Base-by-base conservation (phyloP, 2,113 vertebrate species). In the Cervus canadensis region DNA sequence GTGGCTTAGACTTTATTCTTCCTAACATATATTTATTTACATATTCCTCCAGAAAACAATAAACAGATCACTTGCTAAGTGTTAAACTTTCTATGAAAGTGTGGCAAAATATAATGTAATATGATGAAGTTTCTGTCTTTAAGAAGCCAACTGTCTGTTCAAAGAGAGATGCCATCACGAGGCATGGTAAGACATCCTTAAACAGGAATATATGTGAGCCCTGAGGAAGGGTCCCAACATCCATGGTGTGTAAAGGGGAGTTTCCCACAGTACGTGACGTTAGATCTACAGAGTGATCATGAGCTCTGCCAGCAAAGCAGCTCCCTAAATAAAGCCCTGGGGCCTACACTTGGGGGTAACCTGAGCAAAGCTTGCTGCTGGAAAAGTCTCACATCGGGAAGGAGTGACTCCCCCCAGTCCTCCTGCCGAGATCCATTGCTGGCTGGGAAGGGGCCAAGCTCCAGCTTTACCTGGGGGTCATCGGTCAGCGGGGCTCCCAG, bases 191-290 rank as follows among this genome's bases (percentile, higher is more conserved):
- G n/a, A 30, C 21, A 25, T 71, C 71, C 25, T 30, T 86, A 48
- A 45, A 16, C n/a, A 48, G 17, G 8, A 8, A 2, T 4, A 3
- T 8, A 26, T 28, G 21, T 21, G 30, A 50, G 12, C 57, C 11
- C 13, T 1, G 43, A 84, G 19, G 30, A 50, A 12, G n/a, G 62
- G 50, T 8, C 23, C 4, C 19, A 4, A 56, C 3, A 21, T 62
- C 26, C 2, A 0, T 16, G 28, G 25, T 83, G 10, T 26, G 6
- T 25, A 2, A 36, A 52, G 52, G 28, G n/a, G 12, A 40, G 13
- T 19, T 30, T 81, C 10, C 30, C 21, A 6, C 16, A 19, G 36
- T 7, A 3, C 40, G 19, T 15, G 26, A 89, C 13, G 19, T 16
- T 33, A 25, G 25, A 11, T 25, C 25, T 16, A 17, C 28, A 10